A percentile compares a stretch with the other conserved stretches of the same genome.
These are phyloP conservation scores for Harlomillsia oculata DNA, from an alignment of 1,140 invertebrate species.

Conservation along the genomic window DNA sequence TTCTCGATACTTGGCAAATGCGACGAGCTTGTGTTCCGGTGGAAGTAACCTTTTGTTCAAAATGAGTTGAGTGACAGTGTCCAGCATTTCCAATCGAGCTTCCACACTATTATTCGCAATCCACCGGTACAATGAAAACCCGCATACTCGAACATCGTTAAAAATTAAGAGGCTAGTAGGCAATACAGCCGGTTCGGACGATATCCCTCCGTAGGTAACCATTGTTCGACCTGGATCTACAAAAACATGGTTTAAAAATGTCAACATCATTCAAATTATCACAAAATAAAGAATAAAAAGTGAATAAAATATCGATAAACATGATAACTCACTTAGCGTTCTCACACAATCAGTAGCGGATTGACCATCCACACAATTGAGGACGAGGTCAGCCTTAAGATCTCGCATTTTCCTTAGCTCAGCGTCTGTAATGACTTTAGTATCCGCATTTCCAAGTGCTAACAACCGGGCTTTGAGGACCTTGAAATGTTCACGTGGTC, in stretches of 20 bases:
- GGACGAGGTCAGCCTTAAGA: conserved; percentile 62
- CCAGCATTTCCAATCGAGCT: conserved; percentile 62
- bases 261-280: too few relatives aligned
- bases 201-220: conserved; percentile 98
- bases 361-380: conserved; percentile 94
- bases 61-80: conserved; percentile 62
- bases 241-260: not conserved
- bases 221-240: conserved; percentile 56
- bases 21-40: conserved; percentile 61
- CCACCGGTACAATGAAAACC: conserved; percentile 96
- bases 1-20: conserved; percentile 62
- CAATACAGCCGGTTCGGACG: conserved; percentile 72
- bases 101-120: conserved; percentile 40
- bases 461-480: conserved; percentile 59
- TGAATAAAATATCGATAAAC: not conserved
- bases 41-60: conserved; percentile 57
- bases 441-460: conserved; percentile 61
- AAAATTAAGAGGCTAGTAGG: conserved; percentile 84
- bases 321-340: conserved; percentile 48
- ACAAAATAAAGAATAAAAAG: not conserved
- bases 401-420: conserved; percentile 43
- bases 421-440: conserved; percentile 78
- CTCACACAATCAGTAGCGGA: conserved; percentile 72
- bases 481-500: conserved; percentile 65
- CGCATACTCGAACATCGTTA: conserved; percentile 70